phyloP scores from a whole-genome alignment of 1,140 invertebrate species.

The Dryas iulia region DNA sequence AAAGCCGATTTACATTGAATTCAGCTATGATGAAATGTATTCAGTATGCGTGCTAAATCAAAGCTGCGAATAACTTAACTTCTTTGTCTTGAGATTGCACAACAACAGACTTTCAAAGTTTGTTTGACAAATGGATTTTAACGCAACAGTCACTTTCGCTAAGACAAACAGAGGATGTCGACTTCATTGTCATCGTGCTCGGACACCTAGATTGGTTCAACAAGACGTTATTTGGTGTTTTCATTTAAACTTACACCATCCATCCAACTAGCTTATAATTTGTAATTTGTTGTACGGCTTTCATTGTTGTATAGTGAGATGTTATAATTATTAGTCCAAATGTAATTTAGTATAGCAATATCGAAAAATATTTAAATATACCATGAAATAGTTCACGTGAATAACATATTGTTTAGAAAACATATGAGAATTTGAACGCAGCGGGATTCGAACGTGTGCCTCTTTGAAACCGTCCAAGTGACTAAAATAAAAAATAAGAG shows the following conservation, averaged over 20 bases:
- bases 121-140: conserved; percentile 57
- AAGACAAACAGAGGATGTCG: conserved; percentile 73
- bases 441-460: too few relatives aligned
- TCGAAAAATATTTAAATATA: too few relatives aligned
- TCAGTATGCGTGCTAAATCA: conserved; percentile 20
- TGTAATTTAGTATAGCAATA: too few relatives aligned
- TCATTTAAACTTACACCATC: conserved; percentile 46
- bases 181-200: conserved; percentile 53
- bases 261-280: not conserved
- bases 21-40: conserved; percentile 18
- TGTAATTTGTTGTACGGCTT: not conserved
- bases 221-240: conserved; percentile 51
- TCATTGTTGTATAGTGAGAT: not conserved
- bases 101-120: conserved; percentile 58
- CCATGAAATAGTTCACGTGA: too few relatives aligned
- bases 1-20: conserved; percentile 17
- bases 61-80: conserved; percentile 25
- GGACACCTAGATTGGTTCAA: conserved; percentile 49
- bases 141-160: conserved; percentile 66
- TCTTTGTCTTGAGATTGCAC: conserved; percentile 36
- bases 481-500: too few relatives aligned
- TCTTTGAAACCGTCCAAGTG: too few relatives aligned
- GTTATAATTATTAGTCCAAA: too few relatives aligned
- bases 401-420: too few relatives aligned
- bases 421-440: too few relatives aligned